Evolutionary conservation across 2,113 vertebrate genomes (phyloP).

Genomic region (Myotis yumanensis): DNA sequence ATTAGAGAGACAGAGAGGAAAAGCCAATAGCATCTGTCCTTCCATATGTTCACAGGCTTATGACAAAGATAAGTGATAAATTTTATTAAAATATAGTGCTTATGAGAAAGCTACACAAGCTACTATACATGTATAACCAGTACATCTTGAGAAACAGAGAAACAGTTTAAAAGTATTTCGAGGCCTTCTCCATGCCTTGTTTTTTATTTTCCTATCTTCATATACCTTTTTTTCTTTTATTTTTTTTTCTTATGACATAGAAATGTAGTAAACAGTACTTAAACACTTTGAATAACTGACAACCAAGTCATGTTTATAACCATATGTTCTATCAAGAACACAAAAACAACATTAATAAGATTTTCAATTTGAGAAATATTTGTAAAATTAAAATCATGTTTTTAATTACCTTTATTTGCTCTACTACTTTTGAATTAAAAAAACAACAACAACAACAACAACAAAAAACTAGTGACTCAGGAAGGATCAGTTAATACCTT

Average conservation of each 20-base stretch:
- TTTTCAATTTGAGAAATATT: background rate
- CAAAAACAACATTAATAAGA: background rate
- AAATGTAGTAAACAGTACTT: background rate
- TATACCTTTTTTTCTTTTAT: background rate
- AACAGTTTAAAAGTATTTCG: background rate
- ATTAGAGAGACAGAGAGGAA: background rate
- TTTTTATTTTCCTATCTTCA: background rate
- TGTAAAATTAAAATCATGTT: background rate
- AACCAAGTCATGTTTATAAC: background rate
- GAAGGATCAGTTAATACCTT: background rate
- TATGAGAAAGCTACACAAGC: background rate
- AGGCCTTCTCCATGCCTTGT: background rate
- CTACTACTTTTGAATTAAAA: background rate
- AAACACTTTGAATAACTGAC: background rate
- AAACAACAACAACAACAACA: too few relatives aligned
- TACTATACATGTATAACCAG: background rate
- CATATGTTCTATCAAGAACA: background rate
- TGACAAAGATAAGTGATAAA: background rate
- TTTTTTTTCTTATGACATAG: background rate
- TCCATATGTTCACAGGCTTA: background rate
- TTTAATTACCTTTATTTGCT: background rate
- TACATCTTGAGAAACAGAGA: background rate
- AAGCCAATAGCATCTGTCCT: background rate
- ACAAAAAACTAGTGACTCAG: background rate
- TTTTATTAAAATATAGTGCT: constrained; percentile 16